Evolutionary conservation across 2,888 invertebrate genomes (phyloP).

Genomic region (Hofmannophila pseudospretella): DNA sequence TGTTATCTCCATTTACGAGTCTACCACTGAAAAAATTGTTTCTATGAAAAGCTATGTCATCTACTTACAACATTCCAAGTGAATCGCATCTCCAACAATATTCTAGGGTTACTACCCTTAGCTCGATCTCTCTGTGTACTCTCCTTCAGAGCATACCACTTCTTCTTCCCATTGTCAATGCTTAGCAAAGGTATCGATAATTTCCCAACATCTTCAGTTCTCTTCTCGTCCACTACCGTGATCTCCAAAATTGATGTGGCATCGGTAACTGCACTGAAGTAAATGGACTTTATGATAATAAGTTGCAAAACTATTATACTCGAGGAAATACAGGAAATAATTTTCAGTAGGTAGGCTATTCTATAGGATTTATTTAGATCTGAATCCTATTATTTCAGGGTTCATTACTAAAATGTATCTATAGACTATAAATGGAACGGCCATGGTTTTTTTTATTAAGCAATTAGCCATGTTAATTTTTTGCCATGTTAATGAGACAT

Average conservation of each 20-base stretch:
- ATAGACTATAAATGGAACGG: no score
- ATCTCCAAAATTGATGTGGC: constrained; percentile 95
- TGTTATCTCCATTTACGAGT: no score
- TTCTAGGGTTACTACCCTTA: constrained; percentile 89
- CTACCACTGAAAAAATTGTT: no score
- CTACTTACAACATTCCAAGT: constrained; percentile 89
- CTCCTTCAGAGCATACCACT: constrained; percentile 97
- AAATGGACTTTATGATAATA: neutral
- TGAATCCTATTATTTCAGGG: no score
- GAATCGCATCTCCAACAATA: constrained; percentile 92
- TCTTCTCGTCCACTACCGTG: constrained; percentile 96
- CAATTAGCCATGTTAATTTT: no score
- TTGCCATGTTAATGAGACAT: no score
- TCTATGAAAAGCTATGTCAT: no score
- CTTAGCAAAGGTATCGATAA: constrained; percentile 90
- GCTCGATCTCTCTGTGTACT: constrained; percentile 89
- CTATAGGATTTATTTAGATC: no score
- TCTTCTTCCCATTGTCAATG: constrained; percentile 89
- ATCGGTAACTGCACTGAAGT: constrained; percentile 87
- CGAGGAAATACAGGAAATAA: neutral
- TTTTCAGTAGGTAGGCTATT: no score
- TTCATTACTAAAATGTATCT: no score
- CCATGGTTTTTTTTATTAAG: no score
- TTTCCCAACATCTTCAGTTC: constrained; percentile 95
- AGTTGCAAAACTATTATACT: neutral